Base-by-base conservation (phyloP, 2,797 vertebrate species). In the Oryzias sinensis region DNA sequence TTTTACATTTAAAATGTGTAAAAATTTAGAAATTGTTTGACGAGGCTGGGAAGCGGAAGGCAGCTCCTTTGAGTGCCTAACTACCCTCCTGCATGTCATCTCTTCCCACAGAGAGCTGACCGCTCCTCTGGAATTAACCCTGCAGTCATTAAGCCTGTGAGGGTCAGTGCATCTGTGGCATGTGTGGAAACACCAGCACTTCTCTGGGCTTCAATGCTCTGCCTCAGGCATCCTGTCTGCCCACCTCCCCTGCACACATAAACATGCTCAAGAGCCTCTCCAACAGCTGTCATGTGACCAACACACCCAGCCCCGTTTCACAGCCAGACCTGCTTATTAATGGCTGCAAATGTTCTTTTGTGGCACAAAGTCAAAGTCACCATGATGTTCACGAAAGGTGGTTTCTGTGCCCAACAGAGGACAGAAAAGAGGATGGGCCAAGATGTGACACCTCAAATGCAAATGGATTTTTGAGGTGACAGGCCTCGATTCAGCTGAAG, bases 81-180 rank as follows among this genome's bases (percentile, higher is more conserved):
- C n/a, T n/a, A n/a, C n/a, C n/a, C n/a, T n/a, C n/a, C n/a, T n/a
- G n/a, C n/a, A n/a, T n/a, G n/a, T n/a, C n/a, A 59, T 81, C 76
- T 59, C 62, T 66, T 56, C 68, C 62, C 61, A 57, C 56, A 9
- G 69, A 77, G 57, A 43, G 43, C 49, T 17, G 62, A 62, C 72
- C 62, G 75, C 80, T 83, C 82, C 76, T 48, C 7, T 76, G 80
- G 82, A 88, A 85, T 87, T 87, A 88, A 89, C 87, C 88, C 74
- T 17, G 1, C 62, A 74, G 77, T 86, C 84, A 85, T 88, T 89
- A 87, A 63, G 77, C 76, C 59, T 59, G 77, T 76, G 52, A 79
- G 86, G 88, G 85, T 89, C 87, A 89, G 72, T 76, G 79, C 53
- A 70, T 83, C 76, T 77, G 84, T 66, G 87, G 83, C 79, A 89